Percentiles rank a stretch among this genome's conserved stretches.
Evolutionary conservation across 2,797 vertebrate species (phyloP).

Genomic region (Pipistrellus pygmaeus): DNA sequence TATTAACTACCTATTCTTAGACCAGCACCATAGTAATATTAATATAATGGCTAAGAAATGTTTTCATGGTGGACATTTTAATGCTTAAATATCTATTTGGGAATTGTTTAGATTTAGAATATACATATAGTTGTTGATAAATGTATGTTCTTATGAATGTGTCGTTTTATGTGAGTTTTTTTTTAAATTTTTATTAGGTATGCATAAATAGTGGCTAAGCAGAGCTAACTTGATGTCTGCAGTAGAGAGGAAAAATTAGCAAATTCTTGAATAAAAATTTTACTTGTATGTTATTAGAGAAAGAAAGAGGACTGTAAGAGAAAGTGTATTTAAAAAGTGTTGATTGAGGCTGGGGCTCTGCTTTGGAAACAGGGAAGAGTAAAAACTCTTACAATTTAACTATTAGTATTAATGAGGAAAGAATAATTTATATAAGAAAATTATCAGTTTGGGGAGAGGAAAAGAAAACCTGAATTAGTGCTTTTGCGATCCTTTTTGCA

Average conservation of each 20-base stretch:
- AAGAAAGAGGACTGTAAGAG: background rate
- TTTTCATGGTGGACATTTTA: conserved; percentile 24
- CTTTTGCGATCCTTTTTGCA: background rate
- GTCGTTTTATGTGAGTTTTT: background rate
- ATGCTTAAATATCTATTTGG: conserved; percentile 14
- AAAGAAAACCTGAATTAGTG: background rate
- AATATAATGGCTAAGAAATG: background rate
- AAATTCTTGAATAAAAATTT: conserved; percentile 10
- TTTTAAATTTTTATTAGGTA: background rate
- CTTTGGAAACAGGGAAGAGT: conserved; percentile 21
- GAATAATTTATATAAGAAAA: conserved; percentile 33
- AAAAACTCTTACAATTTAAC: background rate
- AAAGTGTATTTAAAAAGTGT: background rate
- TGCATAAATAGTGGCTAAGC: background rate
- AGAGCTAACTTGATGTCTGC: background rate
- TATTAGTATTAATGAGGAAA: conserved; percentile 7
- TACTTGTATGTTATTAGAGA: conserved; percentile 41
- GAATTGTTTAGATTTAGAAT: background rate
- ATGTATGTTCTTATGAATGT: background rate
- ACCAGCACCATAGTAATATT: background rate
- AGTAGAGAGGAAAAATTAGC: background rate
- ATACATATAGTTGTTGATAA: background rate
- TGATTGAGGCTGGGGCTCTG: background rate
- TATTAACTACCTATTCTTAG: background rate
- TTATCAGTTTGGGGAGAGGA: background rate